phyloP scores from a whole-genome alignment of 2,888 invertebrate species.

The Clitarchus hookeri region DNA sequence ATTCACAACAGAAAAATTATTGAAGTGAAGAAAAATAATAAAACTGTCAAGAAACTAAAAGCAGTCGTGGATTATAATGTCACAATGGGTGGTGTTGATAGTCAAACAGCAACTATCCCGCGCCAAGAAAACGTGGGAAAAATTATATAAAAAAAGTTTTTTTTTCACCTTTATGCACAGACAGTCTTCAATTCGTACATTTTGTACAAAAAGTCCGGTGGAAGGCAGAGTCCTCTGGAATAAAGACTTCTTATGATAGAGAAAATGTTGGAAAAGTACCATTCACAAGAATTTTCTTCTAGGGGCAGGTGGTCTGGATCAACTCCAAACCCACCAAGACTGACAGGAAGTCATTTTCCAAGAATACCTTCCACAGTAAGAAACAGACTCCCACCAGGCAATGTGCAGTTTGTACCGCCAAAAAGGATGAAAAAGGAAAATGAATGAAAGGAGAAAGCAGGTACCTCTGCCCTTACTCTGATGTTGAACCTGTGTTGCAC shows the following conservation, averaged over 20 bases:
- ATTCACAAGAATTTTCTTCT: background rate
- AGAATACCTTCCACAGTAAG: background rate
- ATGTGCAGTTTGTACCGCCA: background rate
- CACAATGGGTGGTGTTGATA: background rate
- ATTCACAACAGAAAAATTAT: background rate
- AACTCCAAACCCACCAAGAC: conserved; percentile 4
- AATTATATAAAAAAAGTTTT: conserved; percentile 6
- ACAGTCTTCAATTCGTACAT: background rate
- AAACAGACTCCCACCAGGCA: background rate
- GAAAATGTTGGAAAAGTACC: conserved; percentile 17
- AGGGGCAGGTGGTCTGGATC: background rate
- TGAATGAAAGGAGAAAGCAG: background rate
- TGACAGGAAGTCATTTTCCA: background rate
- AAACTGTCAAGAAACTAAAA: background rate
- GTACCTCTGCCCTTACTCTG: conserved; percentile 12
- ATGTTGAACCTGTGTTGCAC: background rate
- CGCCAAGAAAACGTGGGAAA: background rate
- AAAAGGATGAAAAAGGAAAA: conserved; percentile 12
- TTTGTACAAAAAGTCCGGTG: conserved; percentile 5
- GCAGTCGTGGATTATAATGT: background rate
- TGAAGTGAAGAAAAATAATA: background rate
- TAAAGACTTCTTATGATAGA: background rate
- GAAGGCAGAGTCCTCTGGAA: background rate
- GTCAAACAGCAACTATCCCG: background rate
- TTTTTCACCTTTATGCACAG: background rate